A percentile compares a stretch with the other conserved stretches of the same genome.
Evolutionary conservation across 2,888 invertebrate species (phyloP).

Genomic region (Spisula solida): DNA sequence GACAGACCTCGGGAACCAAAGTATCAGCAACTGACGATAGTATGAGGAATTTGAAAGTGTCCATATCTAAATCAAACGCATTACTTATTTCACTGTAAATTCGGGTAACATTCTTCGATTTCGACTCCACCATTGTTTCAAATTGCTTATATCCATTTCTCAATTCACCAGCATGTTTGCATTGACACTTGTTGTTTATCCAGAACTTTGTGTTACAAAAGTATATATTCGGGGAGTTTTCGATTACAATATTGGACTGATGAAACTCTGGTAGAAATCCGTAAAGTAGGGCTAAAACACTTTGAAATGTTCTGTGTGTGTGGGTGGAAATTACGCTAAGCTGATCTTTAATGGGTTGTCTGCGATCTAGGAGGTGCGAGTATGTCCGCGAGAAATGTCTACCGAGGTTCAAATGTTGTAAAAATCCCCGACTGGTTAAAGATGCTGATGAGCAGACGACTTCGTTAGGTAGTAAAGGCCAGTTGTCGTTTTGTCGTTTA

Average conservation of each 20-base stretch:
- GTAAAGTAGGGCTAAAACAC: constrained; percentile 93
- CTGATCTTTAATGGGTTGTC: constrained; percentile 84
- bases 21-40: constrained; percentile 94
- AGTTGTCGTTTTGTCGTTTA: constrained; percentile 70
- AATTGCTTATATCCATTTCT: constrained; percentile 69
- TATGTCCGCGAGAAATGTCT: constrained; percentile 89
- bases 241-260: constrained; percentile 90
- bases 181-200: constrained; percentile 93
- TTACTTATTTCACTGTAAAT: constrained; percentile 93
- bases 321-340: constrained; percentile 92
- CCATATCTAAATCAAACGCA: constrained; percentile 88
- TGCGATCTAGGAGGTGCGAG: constrained; percentile 81
- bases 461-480: constrained; percentile 81
- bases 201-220: constrained; percentile 89
- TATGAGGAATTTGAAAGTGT: constrained; percentile 88
- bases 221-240: constrained; percentile 66
- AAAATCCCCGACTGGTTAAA: constrained; percentile 93
- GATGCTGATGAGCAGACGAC: constrained; percentile 93
- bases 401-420: constrained; percentile 94
- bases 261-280: constrained; percentile 92
- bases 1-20: constrained; percentile 94
- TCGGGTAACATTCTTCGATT: constrained; percentile 89
- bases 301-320: constrained; percentile 96
- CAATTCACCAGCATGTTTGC: constrained; percentile 91
- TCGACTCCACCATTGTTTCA: constrained; percentile 86